phyloP scores from a whole-genome alignment of 2,113 vertebrate genomes.

The Pomatostomus ruficeps region DNA sequence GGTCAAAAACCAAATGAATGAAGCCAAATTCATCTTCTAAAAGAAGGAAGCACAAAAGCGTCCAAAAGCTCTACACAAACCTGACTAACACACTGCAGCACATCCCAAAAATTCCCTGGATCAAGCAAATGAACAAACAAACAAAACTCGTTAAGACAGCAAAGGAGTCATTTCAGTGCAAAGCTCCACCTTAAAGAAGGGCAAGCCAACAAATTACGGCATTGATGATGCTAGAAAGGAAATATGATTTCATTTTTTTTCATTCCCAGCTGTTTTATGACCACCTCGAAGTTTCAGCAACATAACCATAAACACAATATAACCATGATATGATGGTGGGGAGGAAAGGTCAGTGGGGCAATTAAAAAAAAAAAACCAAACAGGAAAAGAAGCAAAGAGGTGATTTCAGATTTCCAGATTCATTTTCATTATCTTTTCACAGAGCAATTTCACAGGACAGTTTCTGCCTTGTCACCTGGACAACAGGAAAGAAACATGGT shows the following conservation, averaged over 20 bases:
- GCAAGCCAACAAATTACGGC: neutral
- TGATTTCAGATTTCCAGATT: neutral
- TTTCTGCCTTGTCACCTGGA: neutral
- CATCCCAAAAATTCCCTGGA: neutral
- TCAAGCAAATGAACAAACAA: neutral
- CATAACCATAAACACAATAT: neutral
- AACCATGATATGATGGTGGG: neutral
- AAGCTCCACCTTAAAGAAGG: neutral
- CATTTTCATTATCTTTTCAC: neutral
- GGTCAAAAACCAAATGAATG: neutral
- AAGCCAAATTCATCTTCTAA: neutral
- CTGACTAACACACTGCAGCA: neutral
- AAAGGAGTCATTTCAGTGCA: neutral
- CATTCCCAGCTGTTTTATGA: neutral
- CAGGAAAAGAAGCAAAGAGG: neutral
- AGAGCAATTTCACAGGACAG: neutral
- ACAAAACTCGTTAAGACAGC: neutral
- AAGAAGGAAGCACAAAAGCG: neutral
- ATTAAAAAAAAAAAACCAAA: neutral
- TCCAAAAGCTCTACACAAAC: neutral
- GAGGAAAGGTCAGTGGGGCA: neutral
- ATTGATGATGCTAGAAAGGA: accelerated
- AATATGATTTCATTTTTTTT: neutral
- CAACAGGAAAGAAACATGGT: neutral
- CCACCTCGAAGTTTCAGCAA: neutral